Evolutionary conservation across 2,888 invertebrate genomes (phyloP).

Genomic region (Invenusta paracnida): DNA sequence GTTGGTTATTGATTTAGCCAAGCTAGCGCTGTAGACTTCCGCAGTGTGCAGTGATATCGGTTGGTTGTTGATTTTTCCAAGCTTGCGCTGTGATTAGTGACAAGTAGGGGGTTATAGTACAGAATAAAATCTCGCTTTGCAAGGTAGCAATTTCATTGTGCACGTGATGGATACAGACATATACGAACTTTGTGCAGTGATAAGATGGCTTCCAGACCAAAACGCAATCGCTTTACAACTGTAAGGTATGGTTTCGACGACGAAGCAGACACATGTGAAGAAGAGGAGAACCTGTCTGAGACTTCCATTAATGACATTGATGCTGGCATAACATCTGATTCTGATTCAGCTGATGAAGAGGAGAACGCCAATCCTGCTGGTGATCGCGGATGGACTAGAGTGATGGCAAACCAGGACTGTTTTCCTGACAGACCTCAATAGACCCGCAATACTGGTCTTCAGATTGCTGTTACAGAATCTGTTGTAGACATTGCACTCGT

Average conservation of each 20-base stretch:
- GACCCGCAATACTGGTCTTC: not conserved
- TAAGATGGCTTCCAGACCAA: slow-evolving; percentile 27
- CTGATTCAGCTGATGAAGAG: not conserved
- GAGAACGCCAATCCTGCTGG: slow-evolving; percentile 19
- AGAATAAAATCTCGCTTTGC: not conserved
- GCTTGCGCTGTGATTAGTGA: not conserved
- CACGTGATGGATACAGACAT: not conserved
- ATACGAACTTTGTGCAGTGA: slow-evolving; percentile 6
- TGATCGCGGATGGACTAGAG: slow-evolving; percentile 24
- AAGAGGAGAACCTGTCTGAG: slow-evolving; percentile 21
- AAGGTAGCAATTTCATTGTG: not conserved
- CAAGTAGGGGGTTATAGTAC: not conserved
- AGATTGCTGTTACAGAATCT: slow-evolving; percentile 20
- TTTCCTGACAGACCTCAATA: slow-evolving; percentile 24
- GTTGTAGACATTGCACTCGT: not conserved
- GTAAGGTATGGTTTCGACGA: slow-evolving; percentile 23
- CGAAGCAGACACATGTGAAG: slow-evolving; percentile 30
- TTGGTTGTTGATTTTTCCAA: not conserved
- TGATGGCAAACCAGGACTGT: slow-evolving; percentile 14
- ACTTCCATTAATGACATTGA: slow-evolving; percentile 18
- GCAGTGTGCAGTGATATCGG: not conserved
- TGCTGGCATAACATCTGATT: not conserved
- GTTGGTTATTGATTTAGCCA: not conserved
- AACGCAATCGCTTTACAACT: slow-evolving; percentile 18
- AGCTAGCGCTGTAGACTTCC: not conserved